phyloP scores from a whole-genome alignment of 2,797 vertebrate species.

The Pantherophis vulpinus region DNA sequence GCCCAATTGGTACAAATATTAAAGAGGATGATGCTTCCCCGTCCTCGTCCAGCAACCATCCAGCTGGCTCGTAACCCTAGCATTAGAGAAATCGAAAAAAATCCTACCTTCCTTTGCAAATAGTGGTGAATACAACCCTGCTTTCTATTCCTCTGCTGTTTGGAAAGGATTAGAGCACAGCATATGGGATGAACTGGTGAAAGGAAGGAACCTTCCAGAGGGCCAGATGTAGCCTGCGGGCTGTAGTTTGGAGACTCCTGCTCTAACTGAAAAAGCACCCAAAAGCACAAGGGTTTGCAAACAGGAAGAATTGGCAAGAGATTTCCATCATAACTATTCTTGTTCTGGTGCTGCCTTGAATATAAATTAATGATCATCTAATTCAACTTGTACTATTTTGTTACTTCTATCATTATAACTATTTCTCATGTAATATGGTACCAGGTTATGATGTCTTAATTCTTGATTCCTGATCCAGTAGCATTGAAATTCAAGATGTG shows the following conservation, averaged over 20 bases:
- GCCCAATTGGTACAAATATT: neutral
- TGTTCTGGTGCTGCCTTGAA: neutral
- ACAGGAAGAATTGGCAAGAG: too few relatives aligned
- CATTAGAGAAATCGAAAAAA: neutral
- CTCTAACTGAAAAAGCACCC: neutral
- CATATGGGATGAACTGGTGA: neutral
- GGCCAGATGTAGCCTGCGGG: neutral
- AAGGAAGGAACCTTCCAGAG: neutral
- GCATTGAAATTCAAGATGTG: neutral
- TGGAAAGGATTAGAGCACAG: neutral
- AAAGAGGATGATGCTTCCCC: neutral
- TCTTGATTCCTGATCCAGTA: neutral
- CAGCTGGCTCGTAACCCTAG: neutral
- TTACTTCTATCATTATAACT: neutral
- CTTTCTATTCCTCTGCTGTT: neutral
- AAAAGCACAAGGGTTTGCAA: neutral
- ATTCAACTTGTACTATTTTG: neutral
- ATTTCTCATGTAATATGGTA: neutral
- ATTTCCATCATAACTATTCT: neutral
- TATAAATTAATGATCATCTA: neutral
- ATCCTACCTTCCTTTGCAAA: too few relatives aligned
- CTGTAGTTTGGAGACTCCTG: neutral
- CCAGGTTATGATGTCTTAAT: neutral
- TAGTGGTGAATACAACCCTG: neutral
- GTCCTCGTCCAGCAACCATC: neutral